A percentile compares a stretch with the other conserved stretches of the same genome.
Conservation (phyloP, 2,113 vertebrate species). For the Indicator maculatus region DNA sequence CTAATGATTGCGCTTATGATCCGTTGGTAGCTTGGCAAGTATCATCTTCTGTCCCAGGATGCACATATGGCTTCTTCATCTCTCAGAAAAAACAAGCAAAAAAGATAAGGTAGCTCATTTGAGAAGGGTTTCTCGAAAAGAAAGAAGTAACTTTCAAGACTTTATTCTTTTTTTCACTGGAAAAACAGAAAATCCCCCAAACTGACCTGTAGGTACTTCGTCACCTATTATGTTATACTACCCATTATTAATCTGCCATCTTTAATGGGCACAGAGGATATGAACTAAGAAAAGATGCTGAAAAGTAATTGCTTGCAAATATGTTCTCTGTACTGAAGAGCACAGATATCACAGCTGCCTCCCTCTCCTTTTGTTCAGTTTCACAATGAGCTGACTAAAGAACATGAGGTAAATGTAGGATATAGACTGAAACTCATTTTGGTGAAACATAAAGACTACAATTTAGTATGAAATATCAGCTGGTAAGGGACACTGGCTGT, state of each 20-base stretch:
- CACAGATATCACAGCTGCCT: constrained; percentile 72
- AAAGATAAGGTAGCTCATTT: neutral
- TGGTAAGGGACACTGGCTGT: constrained; percentile 55
- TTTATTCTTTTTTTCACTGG: neutral
- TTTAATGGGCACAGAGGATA: constrained; percentile 29
- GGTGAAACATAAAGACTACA: constrained; percentile 45
- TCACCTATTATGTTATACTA: neutral
- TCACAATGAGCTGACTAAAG: constrained; percentile 62
- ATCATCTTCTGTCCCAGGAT: neutral
- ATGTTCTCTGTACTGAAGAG: constrained; percentile 51
- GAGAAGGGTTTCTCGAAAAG: neutral
- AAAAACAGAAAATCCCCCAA: neutral
- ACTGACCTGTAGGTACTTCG: neutral
- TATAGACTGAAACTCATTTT: constrained; percentile 40
- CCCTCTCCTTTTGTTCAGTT: constrained; percentile 61
- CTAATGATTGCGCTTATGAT: neutral
- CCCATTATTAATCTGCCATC: constrained; percentile 48
- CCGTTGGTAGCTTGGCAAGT: neutral
- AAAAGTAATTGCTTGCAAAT: constrained; percentile 67
- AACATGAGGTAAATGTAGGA: constrained; percentile 64
- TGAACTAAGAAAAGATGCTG: constrained; percentile 53
- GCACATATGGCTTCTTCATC: neutral
- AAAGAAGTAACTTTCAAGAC: neutral
- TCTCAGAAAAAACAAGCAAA: neutral
- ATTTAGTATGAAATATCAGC: constrained; percentile 64